Percentiles rank a stretch among this genome's conserved stretches.
Evolutionary conservation across 2,888 invertebrate genomes (phyloP).

Genomic region (Sympetrum striolatum): DNA sequence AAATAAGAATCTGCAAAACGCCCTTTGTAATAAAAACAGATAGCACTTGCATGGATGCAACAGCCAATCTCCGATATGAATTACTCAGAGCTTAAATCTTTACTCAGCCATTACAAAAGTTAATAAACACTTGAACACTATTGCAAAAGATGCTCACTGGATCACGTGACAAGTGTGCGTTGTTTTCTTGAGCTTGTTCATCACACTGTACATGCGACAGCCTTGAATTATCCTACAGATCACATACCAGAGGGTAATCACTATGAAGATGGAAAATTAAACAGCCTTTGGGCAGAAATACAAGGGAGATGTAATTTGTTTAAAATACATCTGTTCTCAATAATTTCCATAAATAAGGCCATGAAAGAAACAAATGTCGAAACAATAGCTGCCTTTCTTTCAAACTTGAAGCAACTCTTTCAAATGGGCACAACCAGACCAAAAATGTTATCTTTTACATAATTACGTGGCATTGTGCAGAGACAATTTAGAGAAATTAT

Average conservation of each 20-base stretch:
- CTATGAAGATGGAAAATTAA: not conserved
- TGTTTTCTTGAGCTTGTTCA: slow-evolving; percentile 4
- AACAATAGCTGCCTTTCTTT: not conserved
- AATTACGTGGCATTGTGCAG: too few relatives aligned
- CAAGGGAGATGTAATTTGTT: not conserved
- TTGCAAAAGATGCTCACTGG: slow-evolving; percentile 4
- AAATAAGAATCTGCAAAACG: not conserved
- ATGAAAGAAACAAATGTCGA: not conserved
- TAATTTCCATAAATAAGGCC: not conserved
- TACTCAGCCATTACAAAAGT: not conserved
- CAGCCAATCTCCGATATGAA: not conserved
- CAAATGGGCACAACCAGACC: not conserved
- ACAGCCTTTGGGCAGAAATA: not conserved
- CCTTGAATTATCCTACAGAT: not conserved
- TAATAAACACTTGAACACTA: slow-evolving; percentile 11
- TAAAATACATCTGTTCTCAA: not conserved
- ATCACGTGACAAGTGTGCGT: not conserved
- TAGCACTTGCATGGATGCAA: not conserved
- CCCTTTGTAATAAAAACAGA: not conserved
- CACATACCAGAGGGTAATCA: not conserved
- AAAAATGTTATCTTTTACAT: not conserved
- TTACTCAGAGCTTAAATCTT: not conserved
- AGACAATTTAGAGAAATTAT: too few relatives aligned
- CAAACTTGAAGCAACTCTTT: not conserved
- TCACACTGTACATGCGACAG: not conserved